A percentile compares a stretch with the other conserved stretches of the same genome.
Evolutionary conservation across 2,113 vertebrate species (phyloP).

Genomic region (Corythornis madagascariensis): DNA sequence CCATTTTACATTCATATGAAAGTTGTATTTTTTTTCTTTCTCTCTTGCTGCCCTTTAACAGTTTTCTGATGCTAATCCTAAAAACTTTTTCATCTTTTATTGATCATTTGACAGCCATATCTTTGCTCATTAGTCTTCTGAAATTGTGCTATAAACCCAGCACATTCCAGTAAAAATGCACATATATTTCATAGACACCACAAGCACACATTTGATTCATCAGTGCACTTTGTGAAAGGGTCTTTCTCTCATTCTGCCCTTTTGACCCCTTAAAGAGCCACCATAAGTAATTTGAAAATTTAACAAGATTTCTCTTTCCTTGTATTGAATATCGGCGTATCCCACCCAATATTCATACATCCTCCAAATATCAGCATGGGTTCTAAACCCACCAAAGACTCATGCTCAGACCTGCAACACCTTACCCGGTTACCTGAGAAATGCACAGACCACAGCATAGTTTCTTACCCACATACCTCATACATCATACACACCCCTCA

Average conservation of each 20-base stretch:
- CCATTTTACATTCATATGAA: slow-evolving; percentile 10
- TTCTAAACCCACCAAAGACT: neutral
- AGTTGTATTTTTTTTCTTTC: neutral
- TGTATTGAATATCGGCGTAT: neutral
- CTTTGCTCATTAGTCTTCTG: slow-evolving; percentile 33
- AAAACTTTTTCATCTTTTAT: slow-evolving; percentile 47
- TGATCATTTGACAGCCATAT: slow-evolving; percentile 32
- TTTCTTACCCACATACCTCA: neutral
- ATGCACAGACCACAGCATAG: neutral
- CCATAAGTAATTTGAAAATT: neutral
- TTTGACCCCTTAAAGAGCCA: neutral
- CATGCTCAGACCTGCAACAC: neutral
- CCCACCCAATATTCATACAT: neutral
- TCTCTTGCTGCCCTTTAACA: slow-evolving; percentile 17
- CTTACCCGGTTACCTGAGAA: neutral
- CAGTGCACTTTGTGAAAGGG: neutral
- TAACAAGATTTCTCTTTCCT: neutral
- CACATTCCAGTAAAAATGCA: slow-evolving; percentile 8
- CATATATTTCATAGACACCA: neutral
- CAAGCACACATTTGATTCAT: neutral
- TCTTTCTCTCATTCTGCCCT: neutral
- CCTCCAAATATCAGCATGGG: neutral
- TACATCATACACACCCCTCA: neutral
- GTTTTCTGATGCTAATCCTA: slow-evolving; percentile 44
- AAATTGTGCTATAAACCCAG: slow-evolving; percentile 13